These are phyloP conservation scores for Tethya wilhelma DNA, from an alignment of 37 sponge, comb jelly and placozoan species.

Conservation along the genomic window DNA sequence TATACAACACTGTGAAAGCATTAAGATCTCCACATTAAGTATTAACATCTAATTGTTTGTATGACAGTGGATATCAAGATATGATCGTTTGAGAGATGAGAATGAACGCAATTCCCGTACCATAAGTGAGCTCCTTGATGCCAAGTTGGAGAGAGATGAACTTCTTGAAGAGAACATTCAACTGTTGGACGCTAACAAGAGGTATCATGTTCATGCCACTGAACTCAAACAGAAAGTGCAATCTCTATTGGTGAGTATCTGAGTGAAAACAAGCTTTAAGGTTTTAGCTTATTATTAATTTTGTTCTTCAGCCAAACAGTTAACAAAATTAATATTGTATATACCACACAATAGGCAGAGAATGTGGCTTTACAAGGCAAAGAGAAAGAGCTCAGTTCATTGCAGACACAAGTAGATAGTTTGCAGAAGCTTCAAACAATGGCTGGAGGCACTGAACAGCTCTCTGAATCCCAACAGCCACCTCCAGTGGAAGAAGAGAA, in stretches of 20 bases:
- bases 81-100: constrained; percentile 9
- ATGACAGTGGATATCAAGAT: constrained; percentile 14
- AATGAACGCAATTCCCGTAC: not conserved
- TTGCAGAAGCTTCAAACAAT: constrained; percentile 5
- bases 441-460: not conserved
- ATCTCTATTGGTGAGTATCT: constrained; percentile 28
- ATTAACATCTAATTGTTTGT: not conserved
- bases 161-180: constrained; percentile 42
- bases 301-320: no score
- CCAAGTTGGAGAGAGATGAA: constrained; percentile 48
- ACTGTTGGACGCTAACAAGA: constrained; percentile 41
- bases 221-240: constrained; percentile 46
- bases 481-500: not conserved
- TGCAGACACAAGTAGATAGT: constrained; percentile 25
- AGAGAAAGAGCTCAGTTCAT: not conserved
- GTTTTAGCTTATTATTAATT: no score
- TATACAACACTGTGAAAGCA: not conserved
- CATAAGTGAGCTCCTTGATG: constrained; percentile 21
- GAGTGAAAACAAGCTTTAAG: not conserved
- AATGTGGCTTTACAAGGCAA: constrained; percentile 13
- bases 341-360: constrained; percentile 51
- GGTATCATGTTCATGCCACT: constrained; percentile 27
- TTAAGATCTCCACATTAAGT: not conserved
- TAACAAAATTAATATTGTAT: no score
- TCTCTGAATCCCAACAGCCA: not conserved